Evolutionary conservation across 2,888 invertebrate species (phyloP).

Genomic region (Busseola fusca): DNA sequence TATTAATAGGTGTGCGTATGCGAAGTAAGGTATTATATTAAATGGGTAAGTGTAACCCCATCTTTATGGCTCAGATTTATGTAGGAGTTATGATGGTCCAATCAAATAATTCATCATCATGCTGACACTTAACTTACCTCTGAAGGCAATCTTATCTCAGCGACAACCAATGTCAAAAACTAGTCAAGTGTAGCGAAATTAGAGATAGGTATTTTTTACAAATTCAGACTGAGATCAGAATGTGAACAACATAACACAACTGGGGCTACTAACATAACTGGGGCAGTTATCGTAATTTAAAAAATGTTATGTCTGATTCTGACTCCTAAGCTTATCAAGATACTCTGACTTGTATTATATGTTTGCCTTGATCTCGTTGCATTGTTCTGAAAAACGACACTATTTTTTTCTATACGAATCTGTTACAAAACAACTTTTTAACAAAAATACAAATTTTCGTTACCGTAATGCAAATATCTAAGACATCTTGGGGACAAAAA

Average conservation of each 20-base stretch:
- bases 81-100: constrained; percentile 27
- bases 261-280: too few relatives aligned
- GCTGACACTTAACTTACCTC: background rate
- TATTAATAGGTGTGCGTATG: constrained; percentile 85
- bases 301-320: background rate
- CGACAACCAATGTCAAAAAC: too few relatives aligned
- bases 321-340: background rate
- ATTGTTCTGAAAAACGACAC: background rate
- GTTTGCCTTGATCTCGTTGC: background rate
- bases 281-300: too few relatives aligned
- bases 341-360: background rate
- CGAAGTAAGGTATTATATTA: constrained; percentile 78
- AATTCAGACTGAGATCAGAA: too few relatives aligned
- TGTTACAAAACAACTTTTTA: background rate
- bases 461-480: constrained; percentile 60
- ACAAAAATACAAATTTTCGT: constrained; percentile 54
- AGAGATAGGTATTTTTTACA: too few relatives aligned
- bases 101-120: constrained; percentile 16
- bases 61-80: constrained; percentile 83
- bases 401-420: background rate
- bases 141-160: too few relatives aligned
- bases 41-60: constrained; percentile 73
- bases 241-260: too few relatives aligned
- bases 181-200: too few relatives aligned
- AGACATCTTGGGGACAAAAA: constrained; percentile 70